Base-by-base conservation (phyloP, 1,140 invertebrate genomes). In the Penaeus chinensis region DNA sequence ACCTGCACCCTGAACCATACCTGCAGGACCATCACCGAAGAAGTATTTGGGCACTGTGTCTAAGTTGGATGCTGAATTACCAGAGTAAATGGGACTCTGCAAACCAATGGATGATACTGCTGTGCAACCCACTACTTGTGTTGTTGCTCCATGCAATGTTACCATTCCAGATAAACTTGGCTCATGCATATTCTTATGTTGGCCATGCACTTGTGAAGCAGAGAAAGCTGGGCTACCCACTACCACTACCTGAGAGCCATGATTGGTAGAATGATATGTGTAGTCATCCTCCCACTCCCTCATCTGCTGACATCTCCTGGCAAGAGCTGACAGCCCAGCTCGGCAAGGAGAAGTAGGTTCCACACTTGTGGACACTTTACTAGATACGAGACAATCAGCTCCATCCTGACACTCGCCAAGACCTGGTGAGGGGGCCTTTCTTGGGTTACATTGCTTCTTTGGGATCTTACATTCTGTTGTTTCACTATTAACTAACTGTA, bases 271-370 rank as follows among this genome's bases (percentile, higher is more conserved):
- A 81, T 89, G 87, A 80, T 90, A 89, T 60, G 89, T 27, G 85
- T 90, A 90, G 89, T 90, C 89, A 85, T 90, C 89, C 47, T 90
- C 89, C 89, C 89, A 90, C 37, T 86, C 69, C 42, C 84, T 84
- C 84, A 90, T 82, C 74, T 90, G 80, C 27, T 89, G 83, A 32
- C 76, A 79, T 62, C 89, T 90, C 76, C 79, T 84, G 77, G 84
- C 89, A 32, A 90, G 81, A 69, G 76, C 74, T 32, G 66, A 80
- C 24, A 87, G 61, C 19, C 85, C 65, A 42, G 66, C 32, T 63
- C 42, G 69, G 24, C 3, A 27, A 27, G 79, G 85, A n/a, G 85
- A 77, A 61, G 84, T 47, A 24, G 69, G 32, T 19, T 42, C 65
- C 42, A 42, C 47, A 13, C 47, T 47, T 47, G 47, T 13, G 11